Percentiles rank a stretch among this genome's conserved stretches.
Evolutionary conservation across 2,797 vertebrate genomes (phyloP).

Genomic region (Bradypodion ventrale): DNA sequence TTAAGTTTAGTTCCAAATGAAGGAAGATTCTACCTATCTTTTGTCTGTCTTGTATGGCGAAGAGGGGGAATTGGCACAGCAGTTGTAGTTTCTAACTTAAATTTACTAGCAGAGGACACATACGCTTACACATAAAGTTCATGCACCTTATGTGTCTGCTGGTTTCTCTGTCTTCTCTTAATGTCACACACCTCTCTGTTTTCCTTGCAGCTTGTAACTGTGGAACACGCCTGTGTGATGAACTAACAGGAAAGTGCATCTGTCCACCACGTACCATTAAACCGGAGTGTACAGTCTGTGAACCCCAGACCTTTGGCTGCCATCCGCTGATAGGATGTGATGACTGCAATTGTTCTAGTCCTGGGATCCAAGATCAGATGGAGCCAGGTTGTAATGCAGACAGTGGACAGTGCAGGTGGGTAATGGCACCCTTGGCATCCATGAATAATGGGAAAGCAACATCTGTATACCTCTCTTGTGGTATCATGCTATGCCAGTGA

Average conservation of each 20-base stretch:
- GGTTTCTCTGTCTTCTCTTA: background rate
- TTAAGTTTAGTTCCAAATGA: background rate
- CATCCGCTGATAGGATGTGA: constrained; percentile 94
- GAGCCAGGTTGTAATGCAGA: constrained; percentile 83
- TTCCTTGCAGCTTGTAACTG: constrained; percentile 86
- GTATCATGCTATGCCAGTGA: background rate
- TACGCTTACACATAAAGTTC: background rate
- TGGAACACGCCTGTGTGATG: constrained; percentile 86
- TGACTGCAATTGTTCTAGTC: constrained; percentile 90
- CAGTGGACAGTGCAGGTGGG: constrained; percentile 93
- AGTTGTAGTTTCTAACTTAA: background rate
- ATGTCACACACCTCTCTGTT: background rate
- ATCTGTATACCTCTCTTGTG: background rate
- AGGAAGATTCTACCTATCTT: background rate
- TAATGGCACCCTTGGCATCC: fast-evolving
- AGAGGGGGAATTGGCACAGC: background rate
- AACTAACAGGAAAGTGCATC: constrained; percentile 89
- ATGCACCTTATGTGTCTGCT: background rate
- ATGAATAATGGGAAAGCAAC: background rate
- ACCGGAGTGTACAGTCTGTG: constrained; percentile 87
- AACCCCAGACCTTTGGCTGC: constrained; percentile 92
- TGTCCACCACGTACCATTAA: constrained; percentile 89
- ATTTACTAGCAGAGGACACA: background rate
- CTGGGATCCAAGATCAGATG: constrained; percentile 77
- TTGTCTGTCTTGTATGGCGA: background rate